phyloP scores from a whole-genome alignment of 2,113 vertebrate genomes.

The Triplophysa siluroides region DNA sequence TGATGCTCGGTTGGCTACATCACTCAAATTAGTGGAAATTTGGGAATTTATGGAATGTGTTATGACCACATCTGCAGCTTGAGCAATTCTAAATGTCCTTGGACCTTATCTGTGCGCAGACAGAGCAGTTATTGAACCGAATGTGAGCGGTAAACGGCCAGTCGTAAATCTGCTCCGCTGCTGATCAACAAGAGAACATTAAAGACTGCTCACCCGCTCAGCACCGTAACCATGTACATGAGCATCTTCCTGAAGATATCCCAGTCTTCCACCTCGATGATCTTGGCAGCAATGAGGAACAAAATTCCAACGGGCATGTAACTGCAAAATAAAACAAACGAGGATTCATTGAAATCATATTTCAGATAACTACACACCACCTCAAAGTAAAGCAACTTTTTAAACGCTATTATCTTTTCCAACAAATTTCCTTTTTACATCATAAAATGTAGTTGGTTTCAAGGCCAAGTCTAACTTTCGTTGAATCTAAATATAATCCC shows the following conservation, averaged over 20 bases:
- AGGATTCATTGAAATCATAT: neutral
- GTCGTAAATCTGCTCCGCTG: constrained; percentile 63
- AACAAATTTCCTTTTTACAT: too few relatives aligned
- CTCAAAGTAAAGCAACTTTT: neutral
- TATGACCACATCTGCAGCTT: constrained; percentile 69
- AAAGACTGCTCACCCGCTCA: constrained; percentile 85
- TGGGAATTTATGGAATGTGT: constrained; percentile 60
- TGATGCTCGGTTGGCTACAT: constrained; percentile 48
- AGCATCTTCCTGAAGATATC: constrained; percentile 97
- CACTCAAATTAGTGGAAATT: constrained; percentile 58
- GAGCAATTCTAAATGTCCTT: constrained; percentile 74
- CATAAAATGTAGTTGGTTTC: too few relatives aligned
- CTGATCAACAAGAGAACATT: constrained; percentile 49
- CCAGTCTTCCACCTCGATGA: constrained; percentile 97
- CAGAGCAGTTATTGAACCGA: constrained; percentile 64
- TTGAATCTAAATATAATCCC: too few relatives aligned
- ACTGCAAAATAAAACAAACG: constrained; percentile 70
- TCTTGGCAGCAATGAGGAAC: constrained; percentile 96
- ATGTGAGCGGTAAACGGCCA: constrained; percentile 49
- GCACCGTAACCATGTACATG: constrained; percentile 96
- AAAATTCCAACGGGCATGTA: constrained; percentile 96
- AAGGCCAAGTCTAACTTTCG: too few relatives aligned
- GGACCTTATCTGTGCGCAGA: constrained; percentile 68
- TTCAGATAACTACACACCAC: neutral
- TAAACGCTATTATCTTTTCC: too few relatives aligned